These are phyloP conservation scores for Coelopa frigida DNA, from an alignment of 1,140 invertebrate genomes.

Conservation along the genomic window DNA sequence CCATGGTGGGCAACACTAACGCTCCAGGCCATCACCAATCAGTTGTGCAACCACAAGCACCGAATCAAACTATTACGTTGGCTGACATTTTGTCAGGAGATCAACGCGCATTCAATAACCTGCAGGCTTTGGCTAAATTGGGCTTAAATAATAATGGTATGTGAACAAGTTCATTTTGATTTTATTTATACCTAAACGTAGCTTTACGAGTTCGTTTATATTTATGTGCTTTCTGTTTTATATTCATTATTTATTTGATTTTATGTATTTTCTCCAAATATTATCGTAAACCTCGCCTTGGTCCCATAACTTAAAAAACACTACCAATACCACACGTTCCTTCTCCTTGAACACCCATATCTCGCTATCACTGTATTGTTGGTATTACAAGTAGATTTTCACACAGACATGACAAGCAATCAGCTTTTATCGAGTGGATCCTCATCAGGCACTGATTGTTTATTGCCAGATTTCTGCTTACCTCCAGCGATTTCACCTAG, in stretches of 20 bases:
- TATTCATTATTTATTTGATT: neutral
- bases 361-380: constrained; percentile 15
- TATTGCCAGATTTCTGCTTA: constrained; percentile 45
- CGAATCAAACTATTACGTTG: constrained; percentile 54
- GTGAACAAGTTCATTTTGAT: no score
- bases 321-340: neutral
- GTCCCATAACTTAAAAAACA: no score
- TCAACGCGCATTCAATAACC: constrained; percentile 74
- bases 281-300: no score
- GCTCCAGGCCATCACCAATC: constrained; percentile 20
- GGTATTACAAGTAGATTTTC: constrained; percentile 31
- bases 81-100: constrained; percentile 69
- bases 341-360: constrained; percentile 4
- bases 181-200: no score
- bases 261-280: constrained; percentile 1
- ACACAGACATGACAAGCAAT: constrained; percentile 21
- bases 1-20: constrained; percentile 35
- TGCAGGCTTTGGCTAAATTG: constrained; percentile 80
- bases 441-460: constrained; percentile 49
- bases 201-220: no score
- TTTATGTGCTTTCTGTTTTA: neutral
- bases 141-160: constrained; percentile 64
- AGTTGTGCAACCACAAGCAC: constrained; percentile 28
- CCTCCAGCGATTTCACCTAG: constrained; percentile 58
- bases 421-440: constrained; percentile 46